Conservation (phyloP, 2,888 invertebrate genomes). For the Cybosia mesomella region DNA sequence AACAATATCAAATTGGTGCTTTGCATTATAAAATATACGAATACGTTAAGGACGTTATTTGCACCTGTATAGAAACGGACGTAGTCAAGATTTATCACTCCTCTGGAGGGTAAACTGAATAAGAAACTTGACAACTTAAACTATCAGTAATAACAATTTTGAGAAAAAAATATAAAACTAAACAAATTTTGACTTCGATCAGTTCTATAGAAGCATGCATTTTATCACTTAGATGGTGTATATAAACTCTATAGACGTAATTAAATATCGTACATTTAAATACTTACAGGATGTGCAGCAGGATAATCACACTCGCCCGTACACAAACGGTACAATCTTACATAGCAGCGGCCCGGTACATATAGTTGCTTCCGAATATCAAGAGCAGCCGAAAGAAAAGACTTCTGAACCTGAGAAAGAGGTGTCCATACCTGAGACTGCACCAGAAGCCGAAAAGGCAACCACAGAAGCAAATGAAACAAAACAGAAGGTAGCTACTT, state of each 20-base stretch:
- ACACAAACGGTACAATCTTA: conserved; percentile 79
- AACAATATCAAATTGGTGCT: neutral
- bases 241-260: neutral
- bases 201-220: conserved; percentile 29
- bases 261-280: neutral
- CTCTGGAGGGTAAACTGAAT: neutral
- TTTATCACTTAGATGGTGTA: neutral
- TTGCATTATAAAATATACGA: neutral
- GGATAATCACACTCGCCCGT: conserved; percentile 77
- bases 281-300: conserved; percentile 75
- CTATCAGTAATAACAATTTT: neutral
- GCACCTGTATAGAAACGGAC: neutral
- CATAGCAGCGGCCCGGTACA: conserved; percentile 77
- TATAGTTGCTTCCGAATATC: conserved; percentile 77
- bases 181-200: neutral
- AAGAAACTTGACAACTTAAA: neutral
- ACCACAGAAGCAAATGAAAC: conserved; percentile 20
- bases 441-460: conserved; percentile 24
- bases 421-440: conserved; percentile 31
- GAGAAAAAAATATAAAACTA: neutral
- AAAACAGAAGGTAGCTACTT: conserved; percentile 38
- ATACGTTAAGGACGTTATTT: conserved; percentile 4
- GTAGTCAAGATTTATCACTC: conserved; percentile 1
- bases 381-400: conserved; percentile 65
- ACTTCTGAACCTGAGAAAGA: conserved; percentile 56